Conservation (phyloP, 1,140 invertebrate species). For the Akabosia matsudoensis region DNA sequence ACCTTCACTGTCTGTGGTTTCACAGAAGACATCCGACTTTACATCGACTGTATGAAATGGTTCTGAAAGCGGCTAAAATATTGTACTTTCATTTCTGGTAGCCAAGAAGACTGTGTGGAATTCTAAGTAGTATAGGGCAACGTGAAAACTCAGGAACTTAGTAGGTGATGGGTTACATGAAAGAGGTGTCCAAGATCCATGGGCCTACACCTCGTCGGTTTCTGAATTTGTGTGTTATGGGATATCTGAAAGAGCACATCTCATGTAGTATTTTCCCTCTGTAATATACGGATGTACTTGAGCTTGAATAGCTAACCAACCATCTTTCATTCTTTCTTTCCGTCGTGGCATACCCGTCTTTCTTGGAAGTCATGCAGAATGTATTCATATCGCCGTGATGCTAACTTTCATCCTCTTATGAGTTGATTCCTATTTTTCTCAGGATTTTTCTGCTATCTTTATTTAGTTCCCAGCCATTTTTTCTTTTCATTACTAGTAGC, state of each 20-base stretch:
- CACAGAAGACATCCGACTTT: no score
- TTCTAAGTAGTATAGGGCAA: background rate
- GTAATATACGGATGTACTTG: conserved; percentile 8
- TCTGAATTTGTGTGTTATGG: background rate
- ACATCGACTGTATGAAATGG: no score
- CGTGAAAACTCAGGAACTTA: no score
- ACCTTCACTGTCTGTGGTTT: no score
- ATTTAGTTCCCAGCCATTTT: background rate
- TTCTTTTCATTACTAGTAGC: conserved; percentile 6
- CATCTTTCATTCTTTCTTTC: conserved; percentile 3
- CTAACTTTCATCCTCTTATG: background rate
- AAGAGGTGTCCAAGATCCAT: background rate
- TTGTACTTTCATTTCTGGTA: no score
- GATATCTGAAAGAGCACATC: background rate
- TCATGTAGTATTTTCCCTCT: background rate
- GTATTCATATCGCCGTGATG: background rate
- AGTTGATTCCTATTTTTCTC: background rate
- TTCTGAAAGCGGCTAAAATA: no score
- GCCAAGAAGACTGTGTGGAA: no score
- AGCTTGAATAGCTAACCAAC: conserved; percentile 1
- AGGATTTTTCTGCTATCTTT: background rate
- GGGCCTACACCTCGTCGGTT: no score
- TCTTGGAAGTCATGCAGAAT: background rate
- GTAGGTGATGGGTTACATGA: background rate
- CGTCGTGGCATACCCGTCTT: background rate